These are phyloP conservation scores for Melipona quadrifasciata DNA, from an alignment of 1,140 invertebrate genomes.

Conservation along the genomic window DNA sequence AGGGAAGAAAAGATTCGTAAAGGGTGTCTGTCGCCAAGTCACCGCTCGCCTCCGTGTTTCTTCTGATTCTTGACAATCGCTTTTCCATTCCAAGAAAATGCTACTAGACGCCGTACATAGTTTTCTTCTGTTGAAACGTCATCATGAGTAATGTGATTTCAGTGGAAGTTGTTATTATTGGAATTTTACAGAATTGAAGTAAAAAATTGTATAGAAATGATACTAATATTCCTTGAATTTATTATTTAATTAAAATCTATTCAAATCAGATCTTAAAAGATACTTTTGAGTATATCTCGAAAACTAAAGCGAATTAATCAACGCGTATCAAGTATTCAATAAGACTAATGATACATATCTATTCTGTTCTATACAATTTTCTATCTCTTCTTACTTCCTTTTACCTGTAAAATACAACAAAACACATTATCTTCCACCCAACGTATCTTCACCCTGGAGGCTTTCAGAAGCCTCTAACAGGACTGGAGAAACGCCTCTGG, in stretches of 20 bases:
- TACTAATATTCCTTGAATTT: too few species aligned
- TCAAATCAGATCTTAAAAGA: too few species aligned
- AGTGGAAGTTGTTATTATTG: neutral
- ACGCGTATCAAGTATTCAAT: too few species aligned
- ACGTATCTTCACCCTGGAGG: neutral
- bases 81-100: neutral
- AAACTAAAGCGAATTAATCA: too few species aligned
- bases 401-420: neutral
- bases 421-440: neutral
- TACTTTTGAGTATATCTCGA: too few species aligned
- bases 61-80: neutral
- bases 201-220: neutral
- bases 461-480: neutral
- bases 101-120: neutral
- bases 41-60: slow-evolving; percentile 5
- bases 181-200: neutral
- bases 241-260: too few species aligned
- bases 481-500: too few species aligned
- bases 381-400: neutral
- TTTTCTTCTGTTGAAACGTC: neutral
- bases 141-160: neutral
- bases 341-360: neutral
- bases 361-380: neutral
- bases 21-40: slow-evolving; percentile 23
- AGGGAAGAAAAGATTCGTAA: slow-evolving; percentile 10